These are phyloP conservation scores for Folsomia candida DNA, from an alignment of 2,888 invertebrate genomes.

Conservation along the genomic window DNA sequence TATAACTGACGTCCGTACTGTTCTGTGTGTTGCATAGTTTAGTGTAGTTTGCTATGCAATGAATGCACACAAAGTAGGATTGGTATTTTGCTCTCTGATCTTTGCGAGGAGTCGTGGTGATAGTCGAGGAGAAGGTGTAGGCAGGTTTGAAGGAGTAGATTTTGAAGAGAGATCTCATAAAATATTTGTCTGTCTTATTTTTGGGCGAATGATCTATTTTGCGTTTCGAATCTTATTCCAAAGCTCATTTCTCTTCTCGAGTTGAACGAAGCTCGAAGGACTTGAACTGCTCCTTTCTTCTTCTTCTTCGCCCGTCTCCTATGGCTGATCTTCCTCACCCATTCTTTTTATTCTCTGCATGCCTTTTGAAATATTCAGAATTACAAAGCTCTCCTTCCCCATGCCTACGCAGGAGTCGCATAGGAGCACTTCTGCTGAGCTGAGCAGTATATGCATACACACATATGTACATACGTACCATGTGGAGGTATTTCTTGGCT, in stretches of 20 bases:
- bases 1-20: neutral
- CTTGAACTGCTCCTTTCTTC: neutral
- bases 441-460: neutral
- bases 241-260: slow-evolving; percentile 10
- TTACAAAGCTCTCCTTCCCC: neutral
- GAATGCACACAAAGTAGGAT: neutral
- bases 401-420: neutral
- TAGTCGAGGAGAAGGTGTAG: neutral
- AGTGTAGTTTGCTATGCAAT: neutral
- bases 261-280: neutral
- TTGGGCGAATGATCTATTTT: slow-evolving; percentile 10
- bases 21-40: neutral
- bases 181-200: slow-evolving; percentile 8
- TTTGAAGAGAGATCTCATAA: slow-evolving; percentile 8
- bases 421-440: neutral
- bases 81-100: neutral
- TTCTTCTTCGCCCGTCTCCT: neutral
- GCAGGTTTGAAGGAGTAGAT: neutral
- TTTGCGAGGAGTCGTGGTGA: neutral
- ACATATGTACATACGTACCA: too few relatives aligned
- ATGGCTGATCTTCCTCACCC: neutral
- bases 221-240: slow-evolving; percentile 13
- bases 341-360: neutral
- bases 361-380: slow-evolving; percentile 9
- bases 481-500: neutral